Evolutionary conservation across 1,140 invertebrate genomes (phyloP), one percentile per base, ranked within the genome.

Genomic region (Mya arenaria): DNA sequence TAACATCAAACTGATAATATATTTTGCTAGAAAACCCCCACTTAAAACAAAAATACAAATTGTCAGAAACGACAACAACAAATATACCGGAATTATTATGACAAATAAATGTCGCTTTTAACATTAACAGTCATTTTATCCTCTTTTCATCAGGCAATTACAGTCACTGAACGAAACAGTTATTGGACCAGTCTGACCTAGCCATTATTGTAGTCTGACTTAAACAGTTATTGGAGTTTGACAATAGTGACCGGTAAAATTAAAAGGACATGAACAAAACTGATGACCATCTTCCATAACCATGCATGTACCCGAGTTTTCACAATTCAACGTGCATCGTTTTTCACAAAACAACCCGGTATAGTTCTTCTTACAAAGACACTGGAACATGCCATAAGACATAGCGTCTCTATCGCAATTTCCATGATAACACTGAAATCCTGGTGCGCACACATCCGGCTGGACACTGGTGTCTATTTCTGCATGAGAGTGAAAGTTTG

Each of bases 361-460:
- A 34, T 69, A 80, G 23, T 80, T 71, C 58, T 48, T 6, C 13
- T 80, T 80, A 39, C 77, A 80, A n/a, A 28, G 34, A n/a, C 77
- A 80, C 36, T 62, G 65, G 34, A 80, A 80, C 4, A 69, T 1
- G 3, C 77, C 77, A 60, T 71, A 71, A 3, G n/a, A 8, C 65
- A 80, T 60, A 2, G 77, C 28, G 19, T 71, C 30, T 62, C 77
- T 52, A 41, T 80, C 77, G 30, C 77, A 80, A 17, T 60, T 48
- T 32, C 77, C 77, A 39, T 80, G 77, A 30, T 80, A 80, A 71
- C 77, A 80, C 77, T 80, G 65, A 39, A 80, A 80, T 23, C 77
- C 66, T 0, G 77, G 77, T 28, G 66, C 77, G 32, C 77, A 80
- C 3, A 80, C 34, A 52, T 80, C 77, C 17, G 77, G 77, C 17